phyloP scores from a whole-genome alignment of 2,797 vertebrate genomes.

The Podargus strigoides region DNA sequence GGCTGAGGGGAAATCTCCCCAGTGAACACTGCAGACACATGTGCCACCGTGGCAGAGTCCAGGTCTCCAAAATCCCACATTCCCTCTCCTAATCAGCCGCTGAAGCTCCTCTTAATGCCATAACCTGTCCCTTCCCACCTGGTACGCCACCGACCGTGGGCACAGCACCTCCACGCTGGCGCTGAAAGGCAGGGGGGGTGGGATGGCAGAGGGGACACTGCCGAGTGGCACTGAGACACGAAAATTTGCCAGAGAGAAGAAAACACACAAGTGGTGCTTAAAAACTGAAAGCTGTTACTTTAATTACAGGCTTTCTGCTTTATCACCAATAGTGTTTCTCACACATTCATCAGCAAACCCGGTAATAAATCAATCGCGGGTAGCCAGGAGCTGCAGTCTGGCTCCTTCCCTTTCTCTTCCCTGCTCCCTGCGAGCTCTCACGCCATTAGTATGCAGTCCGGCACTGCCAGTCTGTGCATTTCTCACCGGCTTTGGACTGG shows the following conservation, averaged over 20 bases:
- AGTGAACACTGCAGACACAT: rapidly evolving
- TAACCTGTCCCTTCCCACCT: not conserved
- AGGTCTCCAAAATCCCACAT: not conserved
- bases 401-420: conserved; percentile 48
- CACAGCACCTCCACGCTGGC: not conserved
- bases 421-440: conserved; percentile 19
- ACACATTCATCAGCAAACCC: conserved; percentile 69
- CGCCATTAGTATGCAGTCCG: conserved; percentile 63
- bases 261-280: conserved; percentile 47
- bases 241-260: conserved; percentile 25
- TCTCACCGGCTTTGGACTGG: conserved; percentile 36
- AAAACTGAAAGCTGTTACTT: conserved; percentile 72
- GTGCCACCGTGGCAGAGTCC: rapidly evolving
- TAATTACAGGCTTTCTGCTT: conserved; percentile 70
- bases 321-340: conserved; percentile 65
- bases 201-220: not conserved
- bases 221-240: not conserved
- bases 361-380: conserved; percentile 71
- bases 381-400: conserved; percentile 68
- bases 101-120: not conserved
- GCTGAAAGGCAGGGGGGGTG: not conserved
- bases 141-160: not conserved
- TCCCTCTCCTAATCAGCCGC: not conserved
- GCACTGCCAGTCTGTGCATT: conserved; percentile 21
- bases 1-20: too few species aligned